Base-by-base conservation (phyloP, 2,797 vertebrate genomes). In the Craterocephalus amniculus region DNA sequence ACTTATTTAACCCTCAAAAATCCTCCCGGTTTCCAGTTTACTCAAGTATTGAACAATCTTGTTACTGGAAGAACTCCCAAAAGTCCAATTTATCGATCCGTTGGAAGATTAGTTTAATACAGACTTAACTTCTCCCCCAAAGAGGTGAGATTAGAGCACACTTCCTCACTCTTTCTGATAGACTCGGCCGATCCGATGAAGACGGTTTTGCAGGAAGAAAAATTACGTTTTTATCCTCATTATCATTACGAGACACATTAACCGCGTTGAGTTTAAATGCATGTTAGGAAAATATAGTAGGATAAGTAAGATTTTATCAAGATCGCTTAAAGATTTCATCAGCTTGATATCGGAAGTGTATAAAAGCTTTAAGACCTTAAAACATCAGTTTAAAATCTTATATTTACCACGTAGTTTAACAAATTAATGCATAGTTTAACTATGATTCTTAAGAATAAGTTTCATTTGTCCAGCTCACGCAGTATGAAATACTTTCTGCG, bases 341-440 rank as follows among this genome's bases (percentile, higher is more conserved):
- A 81, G 82, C 88, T 81, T 78, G 81, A 88, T 90, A 90, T 90
- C 83, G 86, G 81, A 85, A 90, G 88, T 91, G 88, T 92, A 91
- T 88, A 92, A 91, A 93, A 93, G 91, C 92, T 94, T 93, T 93
- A 94, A 91, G 85, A 91, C 82, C 83, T 93, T 85, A 87, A 45
- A 81, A 86, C 80, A 74, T 84, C 32, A 63, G 77, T 85, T 87
- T 73, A 76, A 88, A 87, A 79, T 76, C 81, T 27, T 89, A 88
- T 90, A 92, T 91, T 90, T 91, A 88, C 90, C 61, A 79, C 84
- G 86, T 91, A 86, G 83, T 91, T 87, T 85, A 87, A 90, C 87
- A 82, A 85, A 91, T 83, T 76, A 79, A 89, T 79, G 78, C 84
- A 87, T 85, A 90, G 78, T 88, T 86, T 87, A 90, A 88, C 84